These are phyloP conservation scores for Tetramorium bicarinatum DNA, from an alignment of 2,888 invertebrate species.

Conservation along the genomic window DNA sequence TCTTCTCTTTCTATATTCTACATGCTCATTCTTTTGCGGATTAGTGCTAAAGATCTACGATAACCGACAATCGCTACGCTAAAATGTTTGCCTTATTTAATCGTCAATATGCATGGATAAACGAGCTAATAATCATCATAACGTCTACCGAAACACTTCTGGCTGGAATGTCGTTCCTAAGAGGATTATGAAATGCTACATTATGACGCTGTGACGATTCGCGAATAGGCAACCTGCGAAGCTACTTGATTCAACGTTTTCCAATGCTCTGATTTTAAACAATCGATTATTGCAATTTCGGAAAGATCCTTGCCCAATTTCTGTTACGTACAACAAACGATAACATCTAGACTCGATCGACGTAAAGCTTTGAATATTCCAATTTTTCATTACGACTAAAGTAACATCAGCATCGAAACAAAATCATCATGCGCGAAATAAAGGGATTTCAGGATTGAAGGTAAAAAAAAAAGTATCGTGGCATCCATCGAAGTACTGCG, in stretches of 20 bases:
- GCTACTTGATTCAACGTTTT: conserved; percentile 22
- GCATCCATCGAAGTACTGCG: conserved; percentile 43
- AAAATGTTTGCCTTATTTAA: conserved; percentile 21
- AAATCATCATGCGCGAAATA: conserved; percentile 23
- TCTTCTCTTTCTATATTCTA: conserved; percentile 19
- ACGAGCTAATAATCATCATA: conserved; percentile 25
- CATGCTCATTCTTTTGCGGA: conserved; percentile 29
- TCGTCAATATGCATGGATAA: conserved; percentile 6
- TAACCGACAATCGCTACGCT: conserved; percentile 37
- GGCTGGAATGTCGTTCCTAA: conserved; percentile 40
- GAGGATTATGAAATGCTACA: conserved; percentile 31
- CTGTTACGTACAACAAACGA: not conserved
- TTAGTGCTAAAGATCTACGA: conserved; percentile 40
- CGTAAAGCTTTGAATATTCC: not conserved
- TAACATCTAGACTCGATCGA: conserved; percentile 57
- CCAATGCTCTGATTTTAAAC: conserved; percentile 21
- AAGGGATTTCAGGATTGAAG: conserved; percentile 45
- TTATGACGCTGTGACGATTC: conserved; percentile 15
- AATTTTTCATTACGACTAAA: conserved; percentile 30
- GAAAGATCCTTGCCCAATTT: not conserved
- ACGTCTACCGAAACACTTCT: conserved; percentile 5
- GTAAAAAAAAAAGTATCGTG: conserved; percentile 29
- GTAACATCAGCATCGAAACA: conserved; percentile 13
- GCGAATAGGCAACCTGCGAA: not conserved
- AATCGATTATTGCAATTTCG: not conserved